A percentile compares a stretch with the other conserved stretches of the same genome.
Evolutionary conservation across 1,140 invertebrate species (phyloP).

Genomic region (Portunus trituberculatus): DNA sequence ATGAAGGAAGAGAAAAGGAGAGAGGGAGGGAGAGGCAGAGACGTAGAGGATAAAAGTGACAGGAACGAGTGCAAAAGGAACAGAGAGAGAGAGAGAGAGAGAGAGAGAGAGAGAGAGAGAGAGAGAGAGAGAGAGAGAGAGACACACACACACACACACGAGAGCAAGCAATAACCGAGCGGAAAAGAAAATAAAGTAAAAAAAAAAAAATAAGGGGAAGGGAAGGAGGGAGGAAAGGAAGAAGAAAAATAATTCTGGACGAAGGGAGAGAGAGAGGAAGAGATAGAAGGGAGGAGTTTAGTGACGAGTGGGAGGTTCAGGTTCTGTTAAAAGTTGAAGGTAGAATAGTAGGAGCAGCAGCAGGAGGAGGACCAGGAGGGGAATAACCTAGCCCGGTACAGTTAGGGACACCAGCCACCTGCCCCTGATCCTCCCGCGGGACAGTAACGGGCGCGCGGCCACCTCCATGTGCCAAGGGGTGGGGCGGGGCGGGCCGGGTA

Average conservation of each 20-base stretch:
- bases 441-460: background rate
- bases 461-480: background rate
- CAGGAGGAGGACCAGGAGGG: background rate
- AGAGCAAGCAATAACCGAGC: background rate
- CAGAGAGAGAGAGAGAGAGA: background rate
- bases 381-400: background rate
- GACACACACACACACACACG: background rate
- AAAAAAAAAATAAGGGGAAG: background rate
- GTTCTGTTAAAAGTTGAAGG: background rate
- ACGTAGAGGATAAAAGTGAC: too few relatives aligned
- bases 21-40: background rate
- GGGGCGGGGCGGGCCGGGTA: background rate
- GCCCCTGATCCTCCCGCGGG: background rate
- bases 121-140: background rate
- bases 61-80: background rate
- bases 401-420: slow-evolving; percentile 3
- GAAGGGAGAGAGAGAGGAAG: background rate
- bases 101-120: background rate
- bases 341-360: background rate
- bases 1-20: background rate
- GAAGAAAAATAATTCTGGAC: background rate
- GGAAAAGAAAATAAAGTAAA: background rate
- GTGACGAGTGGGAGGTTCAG: background rate
- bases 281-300: background rate
- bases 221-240: background rate